These are phyloP conservation scores for Clivina fossor DNA, from an alignment of 2,888 invertebrate genomes.

Conservation along the genomic window DNA sequence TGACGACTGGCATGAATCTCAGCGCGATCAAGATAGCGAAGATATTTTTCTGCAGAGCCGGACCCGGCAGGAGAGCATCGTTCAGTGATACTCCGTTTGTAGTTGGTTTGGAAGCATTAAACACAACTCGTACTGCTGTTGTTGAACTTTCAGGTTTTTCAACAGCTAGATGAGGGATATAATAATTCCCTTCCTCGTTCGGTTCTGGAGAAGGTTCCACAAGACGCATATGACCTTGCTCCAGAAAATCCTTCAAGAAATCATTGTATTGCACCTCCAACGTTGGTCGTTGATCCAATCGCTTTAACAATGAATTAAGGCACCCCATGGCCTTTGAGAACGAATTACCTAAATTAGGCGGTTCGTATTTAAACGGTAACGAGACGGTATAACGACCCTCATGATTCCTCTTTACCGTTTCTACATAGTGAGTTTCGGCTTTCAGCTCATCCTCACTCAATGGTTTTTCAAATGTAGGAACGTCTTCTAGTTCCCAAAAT, in stretches of 20 bases:
- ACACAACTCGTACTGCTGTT: conserved; percentile 27
- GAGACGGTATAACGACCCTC: conserved; percentile 39
- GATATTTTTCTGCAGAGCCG: conserved; percentile 25
- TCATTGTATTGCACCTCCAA: conserved; percentile 27
- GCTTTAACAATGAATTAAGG: conserved; percentile 34
- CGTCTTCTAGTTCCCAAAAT: no score
- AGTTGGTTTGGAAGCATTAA: conserved; percentile 23
- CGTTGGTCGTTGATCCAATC: conserved; percentile 33
- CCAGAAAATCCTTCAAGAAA: neutral
- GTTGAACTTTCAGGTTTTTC: conserved; percentile 19
- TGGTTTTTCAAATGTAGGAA: no score
- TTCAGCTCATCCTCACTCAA: conserved; percentile 40
- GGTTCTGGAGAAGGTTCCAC: neutral
- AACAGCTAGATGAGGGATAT: conserved; percentile 28
- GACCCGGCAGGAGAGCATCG: conserved; percentile 17
- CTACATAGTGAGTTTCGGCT: conserved; percentile 37
- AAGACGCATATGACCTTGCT: neutral
- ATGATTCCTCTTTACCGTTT: conserved; percentile 34
- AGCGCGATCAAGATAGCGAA: no score
- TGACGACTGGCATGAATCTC: neutral
- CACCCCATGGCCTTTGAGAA: conserved; percentile 34
- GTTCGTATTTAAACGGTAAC: conserved; percentile 35
- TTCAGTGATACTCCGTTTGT: conserved; percentile 18
- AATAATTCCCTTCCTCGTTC: conserved; percentile 4
- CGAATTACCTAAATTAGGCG: conserved; percentile 35